Evolutionary conservation across 1,140 invertebrate genomes (phyloP), one percentile per base, ranked within the genome.

Genomic region (Brachionus rotundiformis): DNA sequence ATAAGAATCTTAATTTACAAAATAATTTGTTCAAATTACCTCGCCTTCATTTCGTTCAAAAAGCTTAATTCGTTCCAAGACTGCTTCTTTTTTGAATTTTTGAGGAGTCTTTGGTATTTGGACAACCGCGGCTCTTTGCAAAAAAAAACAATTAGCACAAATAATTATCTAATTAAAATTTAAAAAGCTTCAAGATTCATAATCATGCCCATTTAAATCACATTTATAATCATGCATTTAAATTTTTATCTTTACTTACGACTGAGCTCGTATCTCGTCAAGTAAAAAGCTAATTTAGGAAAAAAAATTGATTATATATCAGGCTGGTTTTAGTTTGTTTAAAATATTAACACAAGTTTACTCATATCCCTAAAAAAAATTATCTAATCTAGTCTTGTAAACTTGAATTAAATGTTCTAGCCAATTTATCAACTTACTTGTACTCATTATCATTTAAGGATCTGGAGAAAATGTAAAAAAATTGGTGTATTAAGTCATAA

Each of bases 31-130:
- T 68, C 16, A n/a, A 82, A 44, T 83, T 85, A 87, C 87, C 81
- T 85, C 82, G 31, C 85, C 85, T 76, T 86, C 84, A 73, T 82
- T 85, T 49, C 83, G 83, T 63, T 83, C 83, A 33, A 83, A 83
- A 3, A 84, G 39, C 13, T 83, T 80, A 39, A 82, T 84, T 47
- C 84, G 83, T 25, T 81, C 82, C 41, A 84, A 82, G 36, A 86
- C 83, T 7, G 86, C 84, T 83, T 85, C 84, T 11, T 82, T 71
- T 61, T 85, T 85, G 61, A 84, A 84, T 36, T 84, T 83, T 59
- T 85, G 84, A 63, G 87, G 87, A 27, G 87, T 85, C 39, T 85
- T 85, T 33, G 87, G 87, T 31, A 88, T 88, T 54, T 87, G 81
- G 0, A 88, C 85, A 31, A 85, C 85, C 6, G 87, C 86, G 77